Base-by-base conservation (phyloP, 2,113 vertebrate species). In the Aythya baeri region DNA sequence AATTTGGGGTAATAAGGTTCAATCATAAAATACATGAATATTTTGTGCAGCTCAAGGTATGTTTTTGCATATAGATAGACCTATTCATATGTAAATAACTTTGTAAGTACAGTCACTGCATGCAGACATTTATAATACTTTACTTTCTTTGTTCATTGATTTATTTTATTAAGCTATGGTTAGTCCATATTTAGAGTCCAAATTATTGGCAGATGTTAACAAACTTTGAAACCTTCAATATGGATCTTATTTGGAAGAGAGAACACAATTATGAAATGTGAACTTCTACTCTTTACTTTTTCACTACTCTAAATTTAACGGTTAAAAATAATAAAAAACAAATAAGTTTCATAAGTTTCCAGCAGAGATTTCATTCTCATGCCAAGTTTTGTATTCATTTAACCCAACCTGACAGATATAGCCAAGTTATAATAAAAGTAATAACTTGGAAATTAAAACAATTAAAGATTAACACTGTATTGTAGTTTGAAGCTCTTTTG, bases 81-180 rank as follows among this genome's bases (percentile, higher is more conserved):
- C 29, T 83, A 80, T 91, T 94, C 8, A 2, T 86, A 68, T 90
- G 73, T 57, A 96, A 90, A 94, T 96, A 72, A 23, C 26, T 65
- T 81, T 67, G 11, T 34, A 77, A 89, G 25, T 13, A 7, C 7
- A 59, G 25, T 77, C 82, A 86, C n/a, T 43, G 80, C 46, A 54
- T 61, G 68, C 22, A 91, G 72, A 74, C 34, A 31, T 77, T 50
- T 83, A 21, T 67, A 74, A 43, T 41, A 36, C 52, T 70, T 83
- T 62, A 62, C 11, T 88, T 71, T 66, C 38, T 68, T 93, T 83
- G 29, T 46, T 66, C 68, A 67, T 32, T 67, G 41, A 36, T 43
- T 77, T 74, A 34, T 82, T 85, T 89, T 79, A 63, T 83, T 86
- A 52, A 0, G 0, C 15, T 43, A n/a, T 22, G 13, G 34, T 81